Evolutionary conservation across 2,113 vertebrate species (phyloP).

Genomic region (Rhagologus leucostigma): DNA sequence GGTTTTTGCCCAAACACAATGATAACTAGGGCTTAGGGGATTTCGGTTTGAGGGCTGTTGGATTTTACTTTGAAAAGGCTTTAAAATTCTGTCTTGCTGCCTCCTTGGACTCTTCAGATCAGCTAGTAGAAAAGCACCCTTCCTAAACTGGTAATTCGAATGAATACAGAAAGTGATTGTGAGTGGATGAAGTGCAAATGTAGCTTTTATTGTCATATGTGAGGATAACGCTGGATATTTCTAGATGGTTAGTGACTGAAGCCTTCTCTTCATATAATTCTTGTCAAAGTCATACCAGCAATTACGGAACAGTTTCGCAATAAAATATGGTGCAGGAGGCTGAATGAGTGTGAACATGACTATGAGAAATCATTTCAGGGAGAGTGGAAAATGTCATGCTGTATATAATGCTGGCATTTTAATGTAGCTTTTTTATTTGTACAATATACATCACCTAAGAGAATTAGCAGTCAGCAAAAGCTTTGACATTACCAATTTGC

Average conservation of each 20-base stretch:
- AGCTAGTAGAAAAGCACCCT: background rate
- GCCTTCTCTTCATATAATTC: background rate
- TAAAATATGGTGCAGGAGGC: background rate
- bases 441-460: background rate
- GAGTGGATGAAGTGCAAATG: background rate
- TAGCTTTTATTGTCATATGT: background rate
- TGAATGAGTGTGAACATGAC: background rate
- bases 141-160: background rate
- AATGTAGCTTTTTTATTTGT: conserved; percentile 26
- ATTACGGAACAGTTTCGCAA: conserved; percentile 16
- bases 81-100: background rate
- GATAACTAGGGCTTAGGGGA: background rate
- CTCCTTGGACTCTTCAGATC: background rate
- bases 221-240: conserved; percentile 6
- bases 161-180: background rate
- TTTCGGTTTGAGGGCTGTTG: background rate
- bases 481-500: conserved; percentile 72
- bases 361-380: conserved; percentile 17
- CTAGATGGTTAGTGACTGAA: conserved; percentile 19
- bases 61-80: background rate
- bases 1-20: background rate
- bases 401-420: conserved; percentile 26
- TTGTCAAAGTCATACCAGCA: conserved; percentile 38
- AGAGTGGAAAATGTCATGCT: background rate
- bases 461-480: conserved; percentile 54